Conservation (phyloP, 2,888 invertebrate genomes). For the Cantharis flavilabris region DNA sequence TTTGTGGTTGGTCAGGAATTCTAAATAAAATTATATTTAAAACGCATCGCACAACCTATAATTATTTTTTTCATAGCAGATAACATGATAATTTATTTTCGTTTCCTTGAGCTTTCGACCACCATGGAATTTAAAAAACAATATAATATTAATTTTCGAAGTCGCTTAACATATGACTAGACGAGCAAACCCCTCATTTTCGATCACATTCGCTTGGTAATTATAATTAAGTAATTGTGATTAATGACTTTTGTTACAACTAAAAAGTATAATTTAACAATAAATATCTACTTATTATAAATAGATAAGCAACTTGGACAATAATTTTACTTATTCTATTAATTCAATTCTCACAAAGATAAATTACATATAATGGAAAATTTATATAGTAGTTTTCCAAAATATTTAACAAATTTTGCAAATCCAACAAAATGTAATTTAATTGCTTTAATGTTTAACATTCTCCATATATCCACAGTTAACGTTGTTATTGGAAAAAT, state of each 20-base stretch:
- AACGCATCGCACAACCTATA: not conserved
- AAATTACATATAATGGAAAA: too few relatives aligned
- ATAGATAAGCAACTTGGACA: not conserved
- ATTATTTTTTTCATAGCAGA: not conserved
- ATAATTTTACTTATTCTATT: not conserved
- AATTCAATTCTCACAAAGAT: not conserved
- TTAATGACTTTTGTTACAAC: not conserved
- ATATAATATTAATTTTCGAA: not conserved
- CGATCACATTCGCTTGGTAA: not conserved
- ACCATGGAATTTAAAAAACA: not conserved
- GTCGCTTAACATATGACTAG: not conserved
- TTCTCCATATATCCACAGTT: not conserved
- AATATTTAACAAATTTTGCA: not conserved
- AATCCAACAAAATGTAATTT: not conserved
- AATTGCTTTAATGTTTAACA: not conserved
- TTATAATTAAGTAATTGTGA: not conserved
- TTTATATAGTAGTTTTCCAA: not conserved
- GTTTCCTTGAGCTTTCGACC: not conserved
- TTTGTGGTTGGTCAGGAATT: not conserved
- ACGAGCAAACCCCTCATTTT: not conserved
- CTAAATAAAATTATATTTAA: not conserved
- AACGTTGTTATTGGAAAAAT: not conserved
- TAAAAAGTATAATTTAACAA: not conserved
- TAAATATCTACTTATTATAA: not conserved
- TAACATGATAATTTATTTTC: not conserved